Percentiles rank a stretch among this genome's conserved stretches.
Evolutionary conservation across 2,888 invertebrate genomes (phyloP).

Genomic region (Folsomia manolachei): DNA sequence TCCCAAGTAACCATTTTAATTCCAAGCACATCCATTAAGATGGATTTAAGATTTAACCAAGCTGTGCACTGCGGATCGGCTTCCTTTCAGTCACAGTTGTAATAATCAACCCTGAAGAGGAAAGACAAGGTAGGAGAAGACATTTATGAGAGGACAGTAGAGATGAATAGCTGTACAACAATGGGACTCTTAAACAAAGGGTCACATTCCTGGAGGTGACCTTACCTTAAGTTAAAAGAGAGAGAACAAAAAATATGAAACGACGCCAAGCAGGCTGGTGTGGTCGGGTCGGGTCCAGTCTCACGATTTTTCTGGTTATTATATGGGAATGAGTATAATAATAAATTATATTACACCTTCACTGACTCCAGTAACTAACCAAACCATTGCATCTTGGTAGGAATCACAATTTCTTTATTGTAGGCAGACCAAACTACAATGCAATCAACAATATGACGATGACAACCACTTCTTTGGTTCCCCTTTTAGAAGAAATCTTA

Average conservation of each 20-base stretch:
- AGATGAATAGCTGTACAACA: constrained; percentile 45
- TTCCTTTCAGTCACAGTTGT: constrained; percentile 1
- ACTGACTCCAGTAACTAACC: background rate
- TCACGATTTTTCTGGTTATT: background rate
- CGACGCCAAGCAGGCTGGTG: constrained; percentile 50
- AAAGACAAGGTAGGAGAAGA: constrained; percentile 6
- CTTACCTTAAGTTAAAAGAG: constrained; percentile 27
- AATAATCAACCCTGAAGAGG: constrained; percentile 3
- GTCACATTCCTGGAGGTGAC: constrained; percentile 50
- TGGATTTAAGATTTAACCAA: background rate
- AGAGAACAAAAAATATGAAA: too few species aligned
- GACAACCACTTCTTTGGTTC: constrained; percentile 5
- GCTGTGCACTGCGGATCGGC: background rate
- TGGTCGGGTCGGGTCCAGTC: constrained; percentile 26
- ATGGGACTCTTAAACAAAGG: constrained; percentile 50
- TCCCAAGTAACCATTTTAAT: background rate
- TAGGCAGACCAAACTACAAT: background rate
- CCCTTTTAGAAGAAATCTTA: background rate
- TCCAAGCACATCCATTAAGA: constrained; percentile 10
- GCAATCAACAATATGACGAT: constrained; percentile 12
- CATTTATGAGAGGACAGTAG: constrained; percentile 40
- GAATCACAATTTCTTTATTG: background rate
- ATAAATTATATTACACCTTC: background rate
- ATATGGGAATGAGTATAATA: background rate
- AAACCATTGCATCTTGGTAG: background rate